phyloP scores from a whole-genome alignment of 2,888 invertebrate species.

The Drosophila anomalata region DNA sequence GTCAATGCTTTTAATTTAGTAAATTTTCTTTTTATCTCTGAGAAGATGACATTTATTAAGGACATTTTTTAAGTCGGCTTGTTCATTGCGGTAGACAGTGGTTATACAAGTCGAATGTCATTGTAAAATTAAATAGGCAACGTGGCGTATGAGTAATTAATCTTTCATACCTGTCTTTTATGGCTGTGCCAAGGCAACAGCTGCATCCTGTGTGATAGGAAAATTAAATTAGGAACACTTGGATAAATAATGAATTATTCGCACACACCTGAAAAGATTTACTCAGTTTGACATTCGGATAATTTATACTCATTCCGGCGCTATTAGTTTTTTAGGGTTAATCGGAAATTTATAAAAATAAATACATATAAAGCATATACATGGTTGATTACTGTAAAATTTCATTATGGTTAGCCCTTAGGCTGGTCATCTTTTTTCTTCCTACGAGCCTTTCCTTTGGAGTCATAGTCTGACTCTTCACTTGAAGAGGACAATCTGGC shows the following conservation, averaged over 20 bases:
- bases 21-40: too few species aligned
- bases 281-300: neutral
- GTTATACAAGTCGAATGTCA: neutral
- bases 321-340: neutral
- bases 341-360: neutral
- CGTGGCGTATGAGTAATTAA: slow-evolving; percentile 2
- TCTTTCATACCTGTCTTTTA: neutral
- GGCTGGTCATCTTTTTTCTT: neutral
- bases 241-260: neutral
- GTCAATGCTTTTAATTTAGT: too few species aligned
- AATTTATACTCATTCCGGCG: neutral
- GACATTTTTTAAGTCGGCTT: neutral
- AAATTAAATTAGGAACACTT: slow-evolving; percentile 2
- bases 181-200: neutral
- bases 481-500: too few species aligned
- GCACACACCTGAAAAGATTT: neutral
- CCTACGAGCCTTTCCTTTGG: neutral
- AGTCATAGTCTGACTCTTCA: neutral
- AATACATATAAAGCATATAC: neutral
- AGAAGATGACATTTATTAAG: neutral
- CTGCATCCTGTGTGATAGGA: neutral
- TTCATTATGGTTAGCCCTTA: neutral
- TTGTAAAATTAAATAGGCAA: neutral
- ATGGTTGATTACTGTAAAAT: neutral
- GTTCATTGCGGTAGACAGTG: neutral